Evolutionary conservation across 2,888 invertebrate species (phyloP), one percentile per base, ranked within the genome.

Genomic region (Disparrhopalites patrizii): DNA sequence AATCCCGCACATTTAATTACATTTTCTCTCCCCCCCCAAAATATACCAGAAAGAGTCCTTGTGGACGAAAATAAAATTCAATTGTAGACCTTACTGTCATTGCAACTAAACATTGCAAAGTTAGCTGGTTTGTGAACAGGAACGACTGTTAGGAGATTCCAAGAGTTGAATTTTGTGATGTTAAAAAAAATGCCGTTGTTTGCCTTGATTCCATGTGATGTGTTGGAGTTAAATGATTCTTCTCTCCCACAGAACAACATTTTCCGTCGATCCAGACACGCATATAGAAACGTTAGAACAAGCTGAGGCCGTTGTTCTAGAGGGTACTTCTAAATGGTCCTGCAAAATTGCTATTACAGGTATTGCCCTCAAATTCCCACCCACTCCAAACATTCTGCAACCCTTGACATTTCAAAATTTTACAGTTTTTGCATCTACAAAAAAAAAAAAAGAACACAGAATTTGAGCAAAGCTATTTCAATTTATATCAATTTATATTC

Each of bases 261-360:
- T 93, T 89, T 87, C 88, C 87, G 91, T 93, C 88, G 93, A 93
- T 84, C 91, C 93, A 83, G 93, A 93, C 85, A 92, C 92, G 84
- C 94, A 94, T 87, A 91, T 93, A 85, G 93, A 93, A 87, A 91
- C 91, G 84, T 88, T 95, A 84, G 93, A 94, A 85, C 93, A 94
- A 85, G 93, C 94, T 81, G 92, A 96, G 86, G 90, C 90, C 85
- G 90, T 92, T 85, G 95, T 96, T 83, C 91, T 96, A 82, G 95
- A 95, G 85, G 96, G 96, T 84, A 96, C 95, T 80, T 95, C 95
- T 82, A 95, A 96, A 86, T 96, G 96, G 96, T 95, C 95, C 83
- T 94, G 94, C 89, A 96, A 96, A 89, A 93, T 96, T 86, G 94
- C 94, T 83, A 95, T 96, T 81, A 96, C 95, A 93, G 95, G 95